A percentile compares a stretch with the other conserved stretches of the same genome.
Conservation (phyloP, 2,888 invertebrate species). For the Sthenelais limicola region DNA sequence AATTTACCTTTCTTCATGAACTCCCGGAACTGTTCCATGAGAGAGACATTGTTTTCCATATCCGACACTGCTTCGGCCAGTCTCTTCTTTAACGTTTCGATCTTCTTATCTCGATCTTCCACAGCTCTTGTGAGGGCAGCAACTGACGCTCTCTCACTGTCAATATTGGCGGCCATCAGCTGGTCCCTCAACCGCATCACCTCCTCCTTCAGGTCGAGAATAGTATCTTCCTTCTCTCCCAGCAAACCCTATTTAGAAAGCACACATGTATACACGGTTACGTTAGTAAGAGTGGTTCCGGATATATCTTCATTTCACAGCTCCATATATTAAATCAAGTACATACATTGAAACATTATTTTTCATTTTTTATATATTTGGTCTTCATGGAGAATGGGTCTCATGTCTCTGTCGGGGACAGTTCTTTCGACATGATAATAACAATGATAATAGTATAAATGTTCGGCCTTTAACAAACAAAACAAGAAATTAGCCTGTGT, state of each 20-base stretch:
- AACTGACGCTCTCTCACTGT: constrained; percentile 72
- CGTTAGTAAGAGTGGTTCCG: no score
- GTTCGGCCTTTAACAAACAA: no score
- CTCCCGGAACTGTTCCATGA: constrained; percentile 79
- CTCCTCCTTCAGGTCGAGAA: constrained; percentile 78
- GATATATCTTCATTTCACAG: no score
- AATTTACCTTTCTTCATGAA: constrained; percentile 73
- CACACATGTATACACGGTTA: no score
- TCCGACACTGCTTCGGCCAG: constrained; percentile 79
- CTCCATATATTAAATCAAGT: no score
- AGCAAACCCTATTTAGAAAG: constrained; percentile 71
- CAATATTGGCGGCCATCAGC: constrained; percentile 71
- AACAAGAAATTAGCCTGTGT: no score
- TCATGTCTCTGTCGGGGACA: no score
- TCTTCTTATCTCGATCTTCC: constrained; percentile 79
- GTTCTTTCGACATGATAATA: no score
- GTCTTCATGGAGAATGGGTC: no score
- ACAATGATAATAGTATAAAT: no score
- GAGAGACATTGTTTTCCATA: constrained; percentile 75
- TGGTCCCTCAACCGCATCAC: constrained; percentile 66
- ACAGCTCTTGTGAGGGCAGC: constrained; percentile 74
- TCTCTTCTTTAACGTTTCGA: constrained; percentile 82
- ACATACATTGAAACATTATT: no score
- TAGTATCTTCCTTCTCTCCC: constrained; percentile 81
- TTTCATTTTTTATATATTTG: no score